Evolutionary conservation across 2,113 vertebrate genomes (phyloP).

Genomic region (Etheostoma spectabile): DNA sequence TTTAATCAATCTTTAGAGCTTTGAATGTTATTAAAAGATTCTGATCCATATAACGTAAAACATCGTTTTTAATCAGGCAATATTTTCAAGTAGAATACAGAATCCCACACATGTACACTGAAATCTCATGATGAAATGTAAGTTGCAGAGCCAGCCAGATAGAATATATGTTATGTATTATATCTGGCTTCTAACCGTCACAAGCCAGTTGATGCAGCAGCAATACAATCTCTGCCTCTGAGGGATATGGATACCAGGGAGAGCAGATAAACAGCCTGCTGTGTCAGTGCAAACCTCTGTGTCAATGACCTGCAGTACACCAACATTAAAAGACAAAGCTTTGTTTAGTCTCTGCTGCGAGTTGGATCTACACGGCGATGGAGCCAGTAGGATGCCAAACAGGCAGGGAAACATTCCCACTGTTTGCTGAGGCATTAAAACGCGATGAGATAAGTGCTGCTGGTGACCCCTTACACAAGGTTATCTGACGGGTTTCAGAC

Average conservation of each 20-base stretch:
- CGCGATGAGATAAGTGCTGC: slow-evolving; percentile 13
- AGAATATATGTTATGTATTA: background rate
- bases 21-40: background rate
- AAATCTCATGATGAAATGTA: no score
- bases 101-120: background rate
- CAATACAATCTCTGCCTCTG: background rate
- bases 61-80: no score
- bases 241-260: background rate
- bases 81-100: no score
- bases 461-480: background rate
- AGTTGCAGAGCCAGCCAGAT: no score
- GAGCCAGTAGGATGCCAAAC: slow-evolving; percentile 32
- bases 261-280: slow-evolving; percentile 20
- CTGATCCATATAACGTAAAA: background rate
- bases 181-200: background rate
- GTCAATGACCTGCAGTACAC: slow-evolving; percentile 47
- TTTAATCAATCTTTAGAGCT: background rate
- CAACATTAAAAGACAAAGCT: background rate
- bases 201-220: slow-evolving; percentile 17
- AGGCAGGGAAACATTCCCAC: slow-evolving; percentile 51
- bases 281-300: slow-evolving; percentile 12
- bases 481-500: background rate
- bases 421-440: slow-evolving; percentile 23
- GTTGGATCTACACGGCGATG: slow-evolving; percentile 26
- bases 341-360: slow-evolving; percentile 35